Conservation (phyloP, 2,113 vertebrate genomes). For the Pavo muticus region DNA sequence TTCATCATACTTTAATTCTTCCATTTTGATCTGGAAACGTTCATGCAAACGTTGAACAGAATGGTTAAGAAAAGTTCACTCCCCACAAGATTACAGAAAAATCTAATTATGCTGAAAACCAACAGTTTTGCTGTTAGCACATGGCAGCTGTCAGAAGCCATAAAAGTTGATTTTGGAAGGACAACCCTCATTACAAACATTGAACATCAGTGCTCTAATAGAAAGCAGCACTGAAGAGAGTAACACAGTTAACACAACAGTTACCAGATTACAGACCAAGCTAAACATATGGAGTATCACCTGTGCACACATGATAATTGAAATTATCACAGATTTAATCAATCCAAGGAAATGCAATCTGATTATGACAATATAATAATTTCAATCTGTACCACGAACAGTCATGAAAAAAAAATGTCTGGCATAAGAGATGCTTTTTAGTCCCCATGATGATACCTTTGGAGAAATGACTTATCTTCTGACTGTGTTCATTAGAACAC, state of each 20-base stretch:
- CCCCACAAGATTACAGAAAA: background rate
- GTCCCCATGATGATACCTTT: background rate
- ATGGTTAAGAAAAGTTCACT: background rate
- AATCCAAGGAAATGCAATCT: too few species aligned
- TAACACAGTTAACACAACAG: background rate
- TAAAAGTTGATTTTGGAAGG: background rate
- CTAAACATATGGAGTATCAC: background rate
- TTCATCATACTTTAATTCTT: background rate
- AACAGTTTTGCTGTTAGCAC: background rate
- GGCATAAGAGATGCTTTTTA: background rate
- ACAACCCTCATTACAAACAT: background rate
- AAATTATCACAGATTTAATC: background rate
- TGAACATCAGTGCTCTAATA: background rate
- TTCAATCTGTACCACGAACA: background rate
- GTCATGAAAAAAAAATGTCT: background rate
- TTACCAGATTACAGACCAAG: background rate
- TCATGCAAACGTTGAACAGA: background rate
- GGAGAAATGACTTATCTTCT: background rate
- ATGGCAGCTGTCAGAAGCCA: background rate
- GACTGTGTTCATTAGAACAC: background rate
- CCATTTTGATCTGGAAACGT: background rate
- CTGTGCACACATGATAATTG: constrained; percentile 7
- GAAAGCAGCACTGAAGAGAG: background rate
- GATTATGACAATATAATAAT: background rate
- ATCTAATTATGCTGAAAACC: background rate